These are phyloP conservation scores for Lutraria rhynchaena DNA, from an alignment of 1,140 invertebrate species.

Conservation along the genomic window DNA sequence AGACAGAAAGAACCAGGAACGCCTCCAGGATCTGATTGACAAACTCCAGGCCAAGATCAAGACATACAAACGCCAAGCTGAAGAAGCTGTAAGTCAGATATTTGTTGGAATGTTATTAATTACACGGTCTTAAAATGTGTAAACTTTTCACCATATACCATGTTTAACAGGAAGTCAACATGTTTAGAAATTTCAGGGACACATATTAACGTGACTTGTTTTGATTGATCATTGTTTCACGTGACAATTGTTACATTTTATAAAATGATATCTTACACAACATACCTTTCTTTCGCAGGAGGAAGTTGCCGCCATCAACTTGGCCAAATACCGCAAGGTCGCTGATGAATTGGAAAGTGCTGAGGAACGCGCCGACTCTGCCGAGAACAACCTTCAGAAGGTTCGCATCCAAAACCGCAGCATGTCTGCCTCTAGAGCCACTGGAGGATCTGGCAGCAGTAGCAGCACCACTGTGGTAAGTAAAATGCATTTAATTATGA, in stretches of 20 bases:
- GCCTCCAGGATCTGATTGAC: constrained; percentile 98
- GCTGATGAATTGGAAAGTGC: constrained; percentile 99
- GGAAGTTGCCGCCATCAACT: constrained; percentile 98
- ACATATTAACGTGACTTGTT: no score
- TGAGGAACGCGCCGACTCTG: constrained; percentile 98
- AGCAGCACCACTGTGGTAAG: constrained; percentile 64
- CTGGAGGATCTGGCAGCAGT: constrained; percentile 65
- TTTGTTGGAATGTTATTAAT: no score
- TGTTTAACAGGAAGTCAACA: no score
- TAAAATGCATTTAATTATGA: no score
- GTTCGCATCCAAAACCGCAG: constrained; percentile 97
- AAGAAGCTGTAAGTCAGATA: constrained; percentile 93
- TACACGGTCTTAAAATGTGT: no score
- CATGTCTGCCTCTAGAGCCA: constrained; percentile 69
- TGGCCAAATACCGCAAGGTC: constrained; percentile 99
- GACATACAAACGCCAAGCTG: constrained; percentile 99
- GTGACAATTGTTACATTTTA: background rate
- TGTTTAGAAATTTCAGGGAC: no score
- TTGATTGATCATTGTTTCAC: background rate
- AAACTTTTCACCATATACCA: no score
- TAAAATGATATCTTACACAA: background rate
- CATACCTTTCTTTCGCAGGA: constrained; percentile 84
- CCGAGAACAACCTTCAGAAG: constrained; percentile 98
- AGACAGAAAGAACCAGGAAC: constrained; percentile 98
- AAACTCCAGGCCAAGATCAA: constrained; percentile 99